Conservation (phyloP, 2,113 vertebrate genomes). For the Camarhynchus parvulus region DNA sequence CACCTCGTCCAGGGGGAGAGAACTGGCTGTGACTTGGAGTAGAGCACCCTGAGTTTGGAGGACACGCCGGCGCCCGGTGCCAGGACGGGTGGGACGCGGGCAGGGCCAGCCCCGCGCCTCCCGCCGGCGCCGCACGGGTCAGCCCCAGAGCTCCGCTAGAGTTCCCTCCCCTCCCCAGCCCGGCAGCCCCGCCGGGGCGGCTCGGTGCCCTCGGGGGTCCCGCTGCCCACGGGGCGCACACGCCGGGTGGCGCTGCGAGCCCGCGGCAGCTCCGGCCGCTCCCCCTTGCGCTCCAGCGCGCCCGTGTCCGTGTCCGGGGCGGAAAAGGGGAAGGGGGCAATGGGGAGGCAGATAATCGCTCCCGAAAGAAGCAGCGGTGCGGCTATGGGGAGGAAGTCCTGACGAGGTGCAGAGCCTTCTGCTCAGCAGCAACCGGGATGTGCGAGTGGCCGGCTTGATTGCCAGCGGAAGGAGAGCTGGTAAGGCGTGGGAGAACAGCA, state of each 20-base stretch:
- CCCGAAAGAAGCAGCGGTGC: background rate
- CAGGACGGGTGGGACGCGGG: background rate
- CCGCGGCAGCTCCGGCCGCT: background rate
- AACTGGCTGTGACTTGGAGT: background rate
- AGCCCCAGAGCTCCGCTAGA: background rate
- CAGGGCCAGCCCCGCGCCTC: background rate
- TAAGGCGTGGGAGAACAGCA: background rate
- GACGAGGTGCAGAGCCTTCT: background rate
- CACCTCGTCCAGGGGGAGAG: background rate
- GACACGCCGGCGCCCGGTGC: background rate
- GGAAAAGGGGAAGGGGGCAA: too few relatives aligned
- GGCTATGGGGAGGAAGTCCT: background rate
- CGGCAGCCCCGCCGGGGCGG: too few relatives aligned
- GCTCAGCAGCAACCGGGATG: background rate
- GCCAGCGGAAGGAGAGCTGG: background rate
- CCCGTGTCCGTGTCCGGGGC: background rate
- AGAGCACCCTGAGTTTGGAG: background rate
- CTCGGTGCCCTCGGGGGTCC: background rate
- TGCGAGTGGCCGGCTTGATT: background rate
- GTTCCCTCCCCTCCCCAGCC: too few relatives aligned
- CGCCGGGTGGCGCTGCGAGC: slow-evolving; percentile 35
- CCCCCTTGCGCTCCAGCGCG: rapidly evolving
- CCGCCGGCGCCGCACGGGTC: background rate
- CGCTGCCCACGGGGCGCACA: background rate
- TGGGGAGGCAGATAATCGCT: too few relatives aligned